Evolutionary conservation across 2,113 vertebrate species (phyloP), one percentile per base, ranked within the genome.

Genomic region (Boulengeromyrus knoepffleri): DNA sequence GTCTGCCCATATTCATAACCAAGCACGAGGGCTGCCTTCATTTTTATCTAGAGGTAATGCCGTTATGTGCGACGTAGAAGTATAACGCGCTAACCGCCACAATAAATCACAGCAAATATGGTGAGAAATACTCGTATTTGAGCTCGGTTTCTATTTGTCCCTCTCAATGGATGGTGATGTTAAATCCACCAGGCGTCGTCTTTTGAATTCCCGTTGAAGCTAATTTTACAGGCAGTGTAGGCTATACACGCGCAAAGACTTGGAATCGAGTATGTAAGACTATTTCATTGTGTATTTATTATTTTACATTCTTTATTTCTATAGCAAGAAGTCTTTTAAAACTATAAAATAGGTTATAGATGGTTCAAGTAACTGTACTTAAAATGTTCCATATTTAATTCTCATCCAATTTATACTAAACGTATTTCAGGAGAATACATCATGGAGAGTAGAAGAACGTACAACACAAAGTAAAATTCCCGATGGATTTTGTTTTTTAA

Each of bases 161-260:
- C 83, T 85, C 10, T 62, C 42, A 42, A 77, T 21, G 58, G 24
- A 86, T 80, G 15, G 24, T 88, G 39, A 10, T 27, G 47, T 53
- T 36, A 19, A 36, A 53, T 19, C 94, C 95, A 94, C 93, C 94
- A 95, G 96, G 94, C 93, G 95, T 93, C 95, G 91, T 95, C 3
- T 47, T 84, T 45, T 47, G 7, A 46, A 46, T 47, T 85, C n/a
- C 10, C 2, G 83, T 47, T n/a, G 17, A 46, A 24, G 3, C 24
- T 17, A 27, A 70, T 31, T 13, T 31, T 70, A 31, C 62, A 13
- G 62, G 31, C 6, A 42, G 15, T 42, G 31, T 77, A 42, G 1
- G 74, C 74, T 42, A 17, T 80, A 19, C 36, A 42, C 19, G 13
- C n/a, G n/a, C 66, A 4, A 74, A 74, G 66, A 31, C 39, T 17